Evolutionary conservation across 2,888 invertebrate genomes (phyloP).

Genomic region (Pheosia gnoma): DNA sequence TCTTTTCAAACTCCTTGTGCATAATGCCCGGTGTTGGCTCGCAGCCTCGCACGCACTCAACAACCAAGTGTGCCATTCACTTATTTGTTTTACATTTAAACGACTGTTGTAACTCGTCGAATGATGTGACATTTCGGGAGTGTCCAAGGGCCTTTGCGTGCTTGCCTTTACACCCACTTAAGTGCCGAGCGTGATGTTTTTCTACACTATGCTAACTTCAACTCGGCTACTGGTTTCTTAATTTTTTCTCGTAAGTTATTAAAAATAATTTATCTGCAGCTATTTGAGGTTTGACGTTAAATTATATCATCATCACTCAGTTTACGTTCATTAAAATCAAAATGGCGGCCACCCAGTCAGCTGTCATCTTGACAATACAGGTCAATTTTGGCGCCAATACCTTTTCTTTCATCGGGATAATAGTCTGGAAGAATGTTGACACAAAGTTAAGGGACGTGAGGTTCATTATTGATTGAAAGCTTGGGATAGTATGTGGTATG

Average conservation of each 20-base stretch:
- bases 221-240: conserved; percentile 34
- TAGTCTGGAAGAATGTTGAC: conserved; percentile 20
- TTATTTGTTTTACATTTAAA: conserved; percentile 79
- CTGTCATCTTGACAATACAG: conserved; percentile 73
- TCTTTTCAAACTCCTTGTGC: conserved; percentile 81
- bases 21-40: conserved; percentile 75
- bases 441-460: conserved; percentile 25
- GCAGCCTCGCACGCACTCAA: conserved; percentile 63
- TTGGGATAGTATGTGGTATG: conserved; percentile 35
- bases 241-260: conserved; percentile 16
- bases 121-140: conserved; percentile 71
- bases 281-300: not conserved
- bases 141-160: conserved; percentile 59
- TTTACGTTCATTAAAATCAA: conserved; percentile 47
- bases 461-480: conserved; percentile 34
- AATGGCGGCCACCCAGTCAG: conserved; percentile 72
- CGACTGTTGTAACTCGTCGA: conserved; percentile 63
- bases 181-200: conserved; percentile 58
- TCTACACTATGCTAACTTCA: conserved; percentile 36
- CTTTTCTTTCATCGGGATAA: conserved; percentile 27
- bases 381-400: conserved; percentile 77
- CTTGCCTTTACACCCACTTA: conserved; percentile 70
- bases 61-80: conserved; percentile 68
- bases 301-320: conserved; percentile 9
- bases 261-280: conserved; percentile 4